These are phyloP conservation scores for Eulithis prunata DNA, from an alignment of 2,888 invertebrate genomes.

Conservation along the genomic window DNA sequence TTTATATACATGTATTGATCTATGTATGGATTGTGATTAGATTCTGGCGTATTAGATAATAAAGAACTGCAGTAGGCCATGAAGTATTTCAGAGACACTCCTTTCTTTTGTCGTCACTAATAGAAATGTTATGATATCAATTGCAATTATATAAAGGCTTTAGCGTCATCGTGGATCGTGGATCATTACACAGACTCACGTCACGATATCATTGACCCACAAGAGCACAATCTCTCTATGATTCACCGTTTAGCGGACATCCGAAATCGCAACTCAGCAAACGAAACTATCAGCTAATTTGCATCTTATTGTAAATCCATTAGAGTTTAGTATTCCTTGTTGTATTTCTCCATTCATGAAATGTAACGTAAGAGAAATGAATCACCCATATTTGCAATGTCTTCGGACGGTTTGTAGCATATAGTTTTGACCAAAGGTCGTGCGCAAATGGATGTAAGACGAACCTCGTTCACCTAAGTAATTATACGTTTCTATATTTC, in stretches of 20 bases:
- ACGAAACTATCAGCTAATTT: conserved; percentile 15
- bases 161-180: conserved; percentile 30
- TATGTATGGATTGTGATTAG: too few relatives aligned
- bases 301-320: conserved; percentile 10
- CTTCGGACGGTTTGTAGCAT: conserved; percentile 22
- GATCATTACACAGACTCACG: conserved; percentile 26
- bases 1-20: too few relatives aligned
- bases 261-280: conserved; percentile 31
- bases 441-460: neutral
- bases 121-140: conserved; percentile 7
- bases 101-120: conserved; percentile 7
- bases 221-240: conserved; percentile 40
- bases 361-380: conserved; percentile 51
- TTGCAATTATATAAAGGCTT: conserved; percentile 23
- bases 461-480: too few relatives aligned
- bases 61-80: neutral
- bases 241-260: conserved; percentile 37
- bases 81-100: neutral
- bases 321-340: conserved; percentile 9
- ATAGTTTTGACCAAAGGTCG: conserved; percentile 22
- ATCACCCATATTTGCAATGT: conserved; percentile 61
- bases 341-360: conserved; percentile 47
- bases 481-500: too few relatives aligned
- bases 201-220: conserved; percentile 41
- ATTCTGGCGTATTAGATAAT: too few relatives aligned